These are phyloP conservation scores for Callionymus lyra DNA, from an alignment of 2,113 vertebrate genomes.

Conservation along the genomic window DNA sequence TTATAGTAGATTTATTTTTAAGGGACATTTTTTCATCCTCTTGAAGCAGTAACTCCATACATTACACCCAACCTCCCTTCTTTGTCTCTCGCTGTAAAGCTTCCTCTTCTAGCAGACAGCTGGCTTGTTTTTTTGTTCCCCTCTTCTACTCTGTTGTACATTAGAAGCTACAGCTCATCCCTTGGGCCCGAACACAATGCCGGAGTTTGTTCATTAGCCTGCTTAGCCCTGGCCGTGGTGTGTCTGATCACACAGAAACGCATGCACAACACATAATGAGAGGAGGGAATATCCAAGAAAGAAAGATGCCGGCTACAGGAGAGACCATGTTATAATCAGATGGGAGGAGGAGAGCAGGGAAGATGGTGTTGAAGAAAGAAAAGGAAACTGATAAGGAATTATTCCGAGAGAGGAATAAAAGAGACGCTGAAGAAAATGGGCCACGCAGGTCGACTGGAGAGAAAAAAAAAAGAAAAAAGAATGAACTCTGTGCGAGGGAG, in stretches of 20 bases:
- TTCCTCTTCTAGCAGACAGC: slow-evolving; percentile 31
- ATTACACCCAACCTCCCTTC: not conserved
- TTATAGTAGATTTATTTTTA: too few species aligned
- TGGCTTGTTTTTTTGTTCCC: slow-evolving; percentile 19
- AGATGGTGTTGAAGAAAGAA: slow-evolving; percentile 1
- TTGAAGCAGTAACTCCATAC: too few species aligned
- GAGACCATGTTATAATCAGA: slow-evolving; percentile 38
- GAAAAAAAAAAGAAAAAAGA: not conserved
- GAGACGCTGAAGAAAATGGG: not conserved
- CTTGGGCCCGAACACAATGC: slow-evolving; percentile 45
- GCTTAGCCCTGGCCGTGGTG: slow-evolving; percentile 48
- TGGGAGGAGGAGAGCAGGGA: slow-evolving; percentile 4
- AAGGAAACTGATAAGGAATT: slow-evolving; percentile 1
- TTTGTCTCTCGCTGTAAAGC: slow-evolving; percentile 12
- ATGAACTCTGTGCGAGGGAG: too few species aligned
- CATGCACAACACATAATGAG: slow-evolving; percentile 41
- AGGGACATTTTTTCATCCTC: not conserved
- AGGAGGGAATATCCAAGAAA: slow-evolving; percentile 33
- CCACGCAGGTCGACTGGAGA: not conserved
- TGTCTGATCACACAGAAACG: slow-evolving; percentile 52
- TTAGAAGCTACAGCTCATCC: slow-evolving; percentile 45
- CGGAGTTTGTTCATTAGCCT: slow-evolving; percentile 57
- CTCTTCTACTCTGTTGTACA: slow-evolving; percentile 35
- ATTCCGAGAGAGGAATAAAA: not conserved
- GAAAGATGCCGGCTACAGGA: slow-evolving; percentile 10